Evolutionary conservation across 2,888 invertebrate species (phyloP), one percentile per base, ranked within the genome.

Genomic region (Drosophila macrospina): DNA sequence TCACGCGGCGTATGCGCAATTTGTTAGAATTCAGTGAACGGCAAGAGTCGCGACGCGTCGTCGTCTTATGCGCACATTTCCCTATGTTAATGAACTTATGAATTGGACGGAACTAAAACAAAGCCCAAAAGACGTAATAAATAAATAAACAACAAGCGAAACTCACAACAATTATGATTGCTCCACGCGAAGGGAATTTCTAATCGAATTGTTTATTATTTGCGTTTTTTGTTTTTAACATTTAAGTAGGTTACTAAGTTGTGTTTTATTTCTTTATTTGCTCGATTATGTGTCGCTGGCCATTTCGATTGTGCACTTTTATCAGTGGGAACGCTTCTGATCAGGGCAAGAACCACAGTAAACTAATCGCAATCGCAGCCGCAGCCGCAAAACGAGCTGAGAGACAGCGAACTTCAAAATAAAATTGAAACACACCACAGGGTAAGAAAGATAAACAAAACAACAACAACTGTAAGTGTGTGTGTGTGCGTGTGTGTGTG

Each of bases 1-100:
- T 72, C 76, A 82, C 76, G 66, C 63, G 62, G 64, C 80, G 83
- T 82, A 82, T 81, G 52, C 69, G 66, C 59, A 74, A 78, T 72
- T 44, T 55, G 42, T 55, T 16, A 7, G 34, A 42, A 52, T 20
- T 42, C 41, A 10, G 28, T 0, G 45, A 10, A 32, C 48, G 36
- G 42, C 10, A 16, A 28, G 3, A 15, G 15, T 15, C 20, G 3
- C 37, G 15, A 39, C 20, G 20, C 10, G 20, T 20, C 41, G 41
- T n/a, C 11, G 41, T 20, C 10, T 32, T 32, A 8, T 1, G 42
- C 13, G 7, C 7, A 7, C 13, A 20, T 45, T 63, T 67, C 64
- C 67, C 55, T 51, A 51, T 64, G 15, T 5, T 37, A 47, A 52
- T 51, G 15, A 6, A 37, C 8, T 44, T 59, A 41, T 54, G 39